These are phyloP conservation scores for Poecilia latipinna DNA, from an alignment of 2,113 vertebrate species.

Conservation along the genomic window DNA sequence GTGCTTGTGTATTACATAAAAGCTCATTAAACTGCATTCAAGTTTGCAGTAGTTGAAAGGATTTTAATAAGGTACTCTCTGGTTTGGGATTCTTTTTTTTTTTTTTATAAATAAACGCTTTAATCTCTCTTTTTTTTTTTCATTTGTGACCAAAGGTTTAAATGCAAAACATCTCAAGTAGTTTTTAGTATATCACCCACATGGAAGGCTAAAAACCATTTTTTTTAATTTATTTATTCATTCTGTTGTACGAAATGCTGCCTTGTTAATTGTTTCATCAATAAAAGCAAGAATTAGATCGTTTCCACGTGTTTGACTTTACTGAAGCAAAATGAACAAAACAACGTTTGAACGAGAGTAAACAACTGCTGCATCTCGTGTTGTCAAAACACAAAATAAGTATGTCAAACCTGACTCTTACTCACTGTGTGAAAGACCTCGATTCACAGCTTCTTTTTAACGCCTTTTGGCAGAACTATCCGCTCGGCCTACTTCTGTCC, in stretches of 20 bases:
- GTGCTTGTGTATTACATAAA: neutral
- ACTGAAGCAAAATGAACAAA: too few species aligned
- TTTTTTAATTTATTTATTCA: neutral
- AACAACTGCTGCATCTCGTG: neutral
- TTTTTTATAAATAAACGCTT: neutral
- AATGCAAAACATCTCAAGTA: neutral
- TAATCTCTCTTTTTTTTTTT: neutral
- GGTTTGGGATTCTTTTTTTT: neutral
- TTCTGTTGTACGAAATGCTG: neutral
- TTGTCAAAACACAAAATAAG: neutral
- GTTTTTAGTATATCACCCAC: neutral
- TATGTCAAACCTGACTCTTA: slow-evolving; percentile 6
- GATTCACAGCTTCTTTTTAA: slow-evolving; percentile 34
- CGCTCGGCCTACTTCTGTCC: slow-evolving; percentile 75
- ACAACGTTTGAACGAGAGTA: neutral
- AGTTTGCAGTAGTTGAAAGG: neutral
- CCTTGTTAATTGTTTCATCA: neutral
- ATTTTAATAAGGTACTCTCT: neutral
- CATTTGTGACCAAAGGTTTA: neutral
- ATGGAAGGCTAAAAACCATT: neutral
- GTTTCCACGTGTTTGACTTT: neutral
- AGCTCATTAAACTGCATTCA: neutral
- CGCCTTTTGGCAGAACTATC: slow-evolving; percentile 46
- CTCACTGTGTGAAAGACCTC: slow-evolving; percentile 18
- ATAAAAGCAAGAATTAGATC: neutral